Evolutionary conservation across 1,140 invertebrate genomes (phyloP), one percentile per base, ranked within the genome.

Genomic region (Drosophila pruinosa): DNA sequence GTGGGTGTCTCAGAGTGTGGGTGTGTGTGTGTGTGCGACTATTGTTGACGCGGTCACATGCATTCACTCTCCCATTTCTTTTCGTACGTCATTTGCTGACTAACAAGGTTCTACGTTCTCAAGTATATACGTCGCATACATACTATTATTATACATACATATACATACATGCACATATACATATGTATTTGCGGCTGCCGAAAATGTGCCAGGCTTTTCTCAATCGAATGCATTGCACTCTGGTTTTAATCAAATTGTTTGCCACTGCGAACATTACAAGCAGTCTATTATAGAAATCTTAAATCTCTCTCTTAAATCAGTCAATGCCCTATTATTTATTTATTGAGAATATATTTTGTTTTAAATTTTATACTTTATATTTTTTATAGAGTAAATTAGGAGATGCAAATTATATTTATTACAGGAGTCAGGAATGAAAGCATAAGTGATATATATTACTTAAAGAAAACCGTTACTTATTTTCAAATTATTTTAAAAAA

Each of bases 81-180:
- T 36, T 21, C 15, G 69, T 76, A 86, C 81, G 77, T 80, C 72
- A 70, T 86, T 54, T 80, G 67, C 72, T 72, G 73, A 77, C 77
- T 76, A 45, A 65, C 59, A 31, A 50, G 48, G 22, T 68, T 61
- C 56, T 31, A 39, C 19, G n/a, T 12, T 17, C 47, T 26, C n/a
- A 26, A 34, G 6, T 34, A 58, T 24, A 54, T 43, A 43, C n/a
- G n/a, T 36, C 31, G 2, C n/a, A 50, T 53, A 48, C 34, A 21
- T 21, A 12, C 14, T 62, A n/a, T 38, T 52, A 50, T 24, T 3
- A 39, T 17, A 15, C 21, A 26, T 43, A n/a, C 26, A 57, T 70
- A 15, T 38, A 38, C 26, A 8, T 36, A 17, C 24, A 3, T 54
- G 7, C 19, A 22, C 14, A 38, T 47, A 38, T 12, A 17, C 26